phyloP scores from a whole-genome alignment of 2,888 invertebrate species.

The Troilus luridus region DNA sequence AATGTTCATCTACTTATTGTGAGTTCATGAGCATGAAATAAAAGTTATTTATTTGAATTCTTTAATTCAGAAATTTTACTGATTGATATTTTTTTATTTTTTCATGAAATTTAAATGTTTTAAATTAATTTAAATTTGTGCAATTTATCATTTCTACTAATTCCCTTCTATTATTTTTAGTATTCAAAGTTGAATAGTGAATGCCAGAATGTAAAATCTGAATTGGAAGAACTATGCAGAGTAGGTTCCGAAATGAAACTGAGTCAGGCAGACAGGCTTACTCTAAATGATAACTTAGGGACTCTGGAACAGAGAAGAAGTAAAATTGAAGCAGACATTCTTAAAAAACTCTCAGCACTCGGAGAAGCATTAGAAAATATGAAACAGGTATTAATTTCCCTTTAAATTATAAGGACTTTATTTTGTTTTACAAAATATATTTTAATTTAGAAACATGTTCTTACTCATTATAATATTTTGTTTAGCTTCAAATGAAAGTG shows the following conservation, averaged over 20 bases:
- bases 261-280: slow-evolving; percentile 87
- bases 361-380: slow-evolving; percentile 82
- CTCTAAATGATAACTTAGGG: slow-evolving; percentile 85
- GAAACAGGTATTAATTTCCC: slow-evolving; percentile 77
- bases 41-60: too few species aligned
- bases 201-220: slow-evolving; percentile 79
- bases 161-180: slow-evolving; percentile 67
- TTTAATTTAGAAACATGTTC: background rate
- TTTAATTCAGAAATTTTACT: background rate
- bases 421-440: background rate
- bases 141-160: background rate
- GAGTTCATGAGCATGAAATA: background rate
- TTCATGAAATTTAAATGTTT: background rate
- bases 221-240: slow-evolving; percentile 78
- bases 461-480: background rate
- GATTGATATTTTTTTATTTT: too few species aligned
- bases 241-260: slow-evolving; percentile 85
- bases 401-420: background rate
- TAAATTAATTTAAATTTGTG: background rate
- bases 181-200: slow-evolving; percentile 85
- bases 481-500: slow-evolving; percentile 79
- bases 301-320: slow-evolving; percentile 84
- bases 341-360: slow-evolving; percentile 81
- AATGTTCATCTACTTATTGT: background rate
- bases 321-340: slow-evolving; percentile 80